Percentiles rank a stretch among this genome's conserved stretches.
These are phyloP conservation scores for Nasalis larvatus DNA, from an alignment of 2,113 vertebrate genomes.

Conservation along the genomic window DNA sequence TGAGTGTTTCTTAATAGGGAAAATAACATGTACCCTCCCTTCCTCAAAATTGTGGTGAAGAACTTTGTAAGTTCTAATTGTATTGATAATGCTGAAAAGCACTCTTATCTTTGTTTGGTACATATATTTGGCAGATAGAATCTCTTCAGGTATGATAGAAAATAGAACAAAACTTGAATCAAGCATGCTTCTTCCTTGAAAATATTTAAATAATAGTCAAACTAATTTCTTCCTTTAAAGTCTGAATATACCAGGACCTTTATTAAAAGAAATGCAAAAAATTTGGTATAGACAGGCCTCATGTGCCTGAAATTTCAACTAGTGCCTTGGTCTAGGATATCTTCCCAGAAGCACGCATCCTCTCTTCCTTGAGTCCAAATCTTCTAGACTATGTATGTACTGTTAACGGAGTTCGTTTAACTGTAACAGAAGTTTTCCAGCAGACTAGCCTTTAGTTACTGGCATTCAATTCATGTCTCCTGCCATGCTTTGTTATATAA, in stretches of 20 bases:
- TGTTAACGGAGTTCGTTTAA: background rate
- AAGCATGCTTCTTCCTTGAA: background rate
- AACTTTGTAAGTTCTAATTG: background rate
- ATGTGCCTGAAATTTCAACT: background rate
- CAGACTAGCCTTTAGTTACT: background rate
- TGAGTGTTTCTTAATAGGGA: background rate
- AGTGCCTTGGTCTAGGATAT: background rate
- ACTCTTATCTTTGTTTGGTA: too few relatives aligned
- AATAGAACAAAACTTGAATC: background rate
- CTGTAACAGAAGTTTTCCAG: background rate
- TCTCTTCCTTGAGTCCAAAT: background rate
- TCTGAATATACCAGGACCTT: background rate
- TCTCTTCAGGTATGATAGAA: background rate
- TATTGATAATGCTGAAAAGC: background rate
- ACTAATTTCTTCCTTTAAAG: background rate
- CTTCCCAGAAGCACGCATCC: background rate
- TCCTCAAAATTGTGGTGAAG: background rate
- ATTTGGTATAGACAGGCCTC: background rate
- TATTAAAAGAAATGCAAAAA: background rate
- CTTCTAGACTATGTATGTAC: background rate
- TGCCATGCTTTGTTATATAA: background rate
- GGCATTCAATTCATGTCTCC: background rate
- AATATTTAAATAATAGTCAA: background rate
- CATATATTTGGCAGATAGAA: background rate
- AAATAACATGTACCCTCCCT: background rate